phyloP scores from a whole-genome alignment of 2,888 invertebrate species.

The Nephrotoma flavescens region DNA sequence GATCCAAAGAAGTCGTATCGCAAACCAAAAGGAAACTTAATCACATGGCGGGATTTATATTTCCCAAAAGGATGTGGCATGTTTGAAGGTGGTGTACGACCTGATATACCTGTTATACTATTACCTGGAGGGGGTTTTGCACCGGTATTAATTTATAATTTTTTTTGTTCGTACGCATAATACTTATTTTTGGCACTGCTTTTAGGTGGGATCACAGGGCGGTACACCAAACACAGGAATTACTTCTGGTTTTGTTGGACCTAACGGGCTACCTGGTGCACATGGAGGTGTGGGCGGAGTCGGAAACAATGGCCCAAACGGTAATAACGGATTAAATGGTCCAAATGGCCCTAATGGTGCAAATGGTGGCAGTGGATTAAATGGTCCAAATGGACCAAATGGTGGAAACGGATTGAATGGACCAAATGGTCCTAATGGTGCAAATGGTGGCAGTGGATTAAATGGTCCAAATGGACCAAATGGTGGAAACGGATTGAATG shows the following conservation, averaged over 20 bases:
- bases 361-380: background rate
- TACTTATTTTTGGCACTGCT: background rate
- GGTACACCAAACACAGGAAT: background rate
- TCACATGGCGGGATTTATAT: constrained; percentile 51
- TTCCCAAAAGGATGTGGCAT: constrained; percentile 61
- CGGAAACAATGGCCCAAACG: constrained; percentile 12
- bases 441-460: background rate
- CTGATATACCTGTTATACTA: constrained; percentile 18
- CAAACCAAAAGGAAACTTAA: constrained; percentile 35
- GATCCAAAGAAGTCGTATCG: constrained; percentile 4
- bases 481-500: constrained; percentile 10
- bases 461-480: constrained; percentile 9
- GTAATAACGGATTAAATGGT: constrained; percentile 5
- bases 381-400: constrained; percentile 10
- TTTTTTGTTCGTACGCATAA: background rate
- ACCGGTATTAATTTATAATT: constrained; percentile 29
- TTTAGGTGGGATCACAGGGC: background rate
- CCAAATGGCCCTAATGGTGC: background rate
- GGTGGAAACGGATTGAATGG: constrained; percentile 10
- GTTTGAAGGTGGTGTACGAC: constrained; percentile 28
- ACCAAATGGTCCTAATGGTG: constrained; percentile 5
- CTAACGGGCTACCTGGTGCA: background rate
- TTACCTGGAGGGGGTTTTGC: constrained; percentile 30
- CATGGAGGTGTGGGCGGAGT: constrained; percentile 6
- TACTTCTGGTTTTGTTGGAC: constrained; percentile 9